These are phyloP conservation scores for Parasteatoda tepidariorum DNA, from an alignment of 1,140 invertebrate species.

Conservation along the genomic window DNA sequence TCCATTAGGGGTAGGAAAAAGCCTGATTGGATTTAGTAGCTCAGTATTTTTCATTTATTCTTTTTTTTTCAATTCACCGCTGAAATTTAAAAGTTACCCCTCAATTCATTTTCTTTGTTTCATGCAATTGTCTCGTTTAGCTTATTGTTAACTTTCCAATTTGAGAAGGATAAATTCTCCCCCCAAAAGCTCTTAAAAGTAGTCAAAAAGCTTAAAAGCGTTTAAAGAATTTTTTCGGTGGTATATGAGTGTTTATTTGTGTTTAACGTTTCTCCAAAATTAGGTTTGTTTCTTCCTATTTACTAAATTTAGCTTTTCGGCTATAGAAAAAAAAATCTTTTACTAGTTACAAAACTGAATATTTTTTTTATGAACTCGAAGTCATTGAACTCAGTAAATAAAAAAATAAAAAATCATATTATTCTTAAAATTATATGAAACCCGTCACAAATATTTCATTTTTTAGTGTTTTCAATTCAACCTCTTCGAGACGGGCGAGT, in stretches of 20 bases:
- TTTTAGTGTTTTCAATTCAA: too few relatives aligned
- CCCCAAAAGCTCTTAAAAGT: background rate
- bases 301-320: too few relatives aligned
- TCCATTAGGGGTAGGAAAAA: slow-evolving; percentile 20
- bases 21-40: slow-evolving; percentile 3
- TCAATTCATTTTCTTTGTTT: slow-evolving; percentile 25
- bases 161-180: background rate
- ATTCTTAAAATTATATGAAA: too few relatives aligned
- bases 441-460: too few relatives aligned
- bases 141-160: slow-evolving; percentile 34
- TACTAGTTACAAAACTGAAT: background rate
- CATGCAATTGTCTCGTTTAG: slow-evolving; percentile 31
- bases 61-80: background rate
- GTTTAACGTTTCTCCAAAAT: background rate
- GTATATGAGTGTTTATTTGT: background rate
- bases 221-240: background rate
- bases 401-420: too few relatives aligned
- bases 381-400: too few relatives aligned
- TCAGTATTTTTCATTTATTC: background rate
- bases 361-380: background rate
- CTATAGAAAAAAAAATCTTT: background rate
- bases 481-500: too few relatives aligned
- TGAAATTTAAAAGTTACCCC: slow-evolving; percentile 43
- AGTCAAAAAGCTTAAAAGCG: too few relatives aligned
- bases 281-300: too few relatives aligned